Percentiles rank a stretch among this genome's conserved stretches.
Conservation (phyloP, 2,113 vertebrate species). For the Phainopepla nitens region DNA sequence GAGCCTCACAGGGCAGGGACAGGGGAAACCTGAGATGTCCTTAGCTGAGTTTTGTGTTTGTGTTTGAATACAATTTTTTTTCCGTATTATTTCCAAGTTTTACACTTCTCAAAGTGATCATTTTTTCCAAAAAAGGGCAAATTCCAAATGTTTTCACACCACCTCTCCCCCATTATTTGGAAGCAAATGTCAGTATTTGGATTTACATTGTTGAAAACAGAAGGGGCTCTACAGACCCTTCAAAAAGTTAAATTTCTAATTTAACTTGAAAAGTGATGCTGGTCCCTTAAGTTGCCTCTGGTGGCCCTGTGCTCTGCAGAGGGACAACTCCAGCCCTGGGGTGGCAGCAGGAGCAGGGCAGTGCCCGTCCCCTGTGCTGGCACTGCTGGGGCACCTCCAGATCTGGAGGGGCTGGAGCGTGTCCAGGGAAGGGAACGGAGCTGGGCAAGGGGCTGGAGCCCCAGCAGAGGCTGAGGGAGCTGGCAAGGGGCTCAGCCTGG, state of each 20-base stretch:
- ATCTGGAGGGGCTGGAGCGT: neutral
- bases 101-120: neutral
- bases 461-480: neutral
- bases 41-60: neutral
- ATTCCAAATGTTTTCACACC: neutral
- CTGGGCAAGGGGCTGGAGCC: neutral
- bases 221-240: neutral
- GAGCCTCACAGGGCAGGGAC: accelerated
- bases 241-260: neutral
- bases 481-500: neutral
- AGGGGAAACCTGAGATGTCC: neutral
- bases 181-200: neutral
- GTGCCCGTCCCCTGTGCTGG: neutral
- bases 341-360: neutral
- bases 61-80: neutral
- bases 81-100: neutral
- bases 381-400: neutral
- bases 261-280: neutral
- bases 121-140: neutral
- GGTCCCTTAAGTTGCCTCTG: neutral
- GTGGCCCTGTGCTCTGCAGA: neutral
- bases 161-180: neutral
- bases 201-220: neutral
- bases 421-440: neutral
- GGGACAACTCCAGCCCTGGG: neutral